A percentile compares a stretch with the other conserved stretches of the same genome.
Evolutionary conservation across 2,888 invertebrate genomes (phyloP).

Genomic region (Bellardia pandia): DNA sequence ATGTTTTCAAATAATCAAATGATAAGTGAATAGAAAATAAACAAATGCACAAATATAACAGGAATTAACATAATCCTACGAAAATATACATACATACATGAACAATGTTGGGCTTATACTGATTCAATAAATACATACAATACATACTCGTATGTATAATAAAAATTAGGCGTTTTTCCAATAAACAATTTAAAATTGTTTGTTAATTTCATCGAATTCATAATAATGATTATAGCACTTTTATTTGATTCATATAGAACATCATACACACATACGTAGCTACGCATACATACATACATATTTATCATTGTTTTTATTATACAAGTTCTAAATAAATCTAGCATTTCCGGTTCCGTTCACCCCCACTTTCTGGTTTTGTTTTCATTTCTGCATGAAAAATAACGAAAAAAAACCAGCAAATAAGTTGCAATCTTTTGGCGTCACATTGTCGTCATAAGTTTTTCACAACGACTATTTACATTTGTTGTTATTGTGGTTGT

Average conservation of each 20-base stretch:
- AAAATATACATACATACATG: too few species aligned
- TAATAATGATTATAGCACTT: not conserved
- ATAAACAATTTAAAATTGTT: not conserved
- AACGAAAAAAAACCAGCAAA: conserved; percentile 37
- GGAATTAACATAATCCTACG: too few species aligned
- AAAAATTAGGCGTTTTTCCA: too few species aligned
- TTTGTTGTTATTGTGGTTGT: conserved; percentile 20
- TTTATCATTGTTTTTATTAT: not conserved
- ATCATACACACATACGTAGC: not conserved
- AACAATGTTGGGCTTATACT: too few species aligned
- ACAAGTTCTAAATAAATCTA: conserved; percentile 41
- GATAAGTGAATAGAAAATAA: too few species aligned
- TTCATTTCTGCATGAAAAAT: conserved; percentile 28
- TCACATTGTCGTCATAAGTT: conserved; percentile 50
- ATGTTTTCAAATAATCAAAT: too few species aligned
- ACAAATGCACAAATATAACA: too few species aligned
- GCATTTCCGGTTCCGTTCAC: conserved; percentile 49
- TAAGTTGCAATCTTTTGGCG: conserved; percentile 69
- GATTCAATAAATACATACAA: too few species aligned
- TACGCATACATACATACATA: not conserved
- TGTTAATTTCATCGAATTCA: not conserved
- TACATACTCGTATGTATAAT: too few species aligned
- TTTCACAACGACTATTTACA: conserved; percentile 7
- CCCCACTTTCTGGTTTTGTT: not conserved
- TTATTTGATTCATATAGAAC: not conserved